phyloP scores from a whole-genome alignment of 2,113 vertebrate species.

The Naja naja region DNA sequence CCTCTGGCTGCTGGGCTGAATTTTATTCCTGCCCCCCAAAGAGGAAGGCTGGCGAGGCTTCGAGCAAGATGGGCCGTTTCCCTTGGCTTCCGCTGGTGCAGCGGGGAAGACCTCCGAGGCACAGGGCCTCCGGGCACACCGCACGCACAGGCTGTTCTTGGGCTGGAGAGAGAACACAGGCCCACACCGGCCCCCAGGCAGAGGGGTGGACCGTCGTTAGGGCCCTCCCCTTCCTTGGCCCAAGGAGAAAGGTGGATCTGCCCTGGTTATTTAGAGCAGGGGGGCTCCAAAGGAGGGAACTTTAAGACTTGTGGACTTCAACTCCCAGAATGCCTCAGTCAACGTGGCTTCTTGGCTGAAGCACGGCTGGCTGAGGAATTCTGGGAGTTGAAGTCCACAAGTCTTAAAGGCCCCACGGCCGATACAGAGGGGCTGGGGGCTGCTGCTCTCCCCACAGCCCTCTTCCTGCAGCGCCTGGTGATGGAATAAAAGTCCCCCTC shows the following conservation, averaged over 20 bases:
- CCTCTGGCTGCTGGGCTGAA: neutral
- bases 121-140: neutral
- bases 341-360: neutral
- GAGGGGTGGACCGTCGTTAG: neutral
- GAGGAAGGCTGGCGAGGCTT: neutral
- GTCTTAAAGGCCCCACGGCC: no score
- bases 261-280: neutral
- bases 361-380: neutral
- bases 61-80: neutral
- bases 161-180: neutral
- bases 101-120: neutral
- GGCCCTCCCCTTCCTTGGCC: neutral
- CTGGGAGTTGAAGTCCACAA: neutral
- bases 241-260: neutral
- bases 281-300: neutral
- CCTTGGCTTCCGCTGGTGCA: neutral
- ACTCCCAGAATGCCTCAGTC: neutral
- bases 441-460: neutral
- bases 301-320: neutral
- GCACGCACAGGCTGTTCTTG: neutral
- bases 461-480: neutral
- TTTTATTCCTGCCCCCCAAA: neutral
- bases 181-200: neutral
- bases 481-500: no score
- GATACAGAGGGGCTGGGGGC: neutral